These are phyloP conservation scores for Paragorgia papillata DNA, from an alignment of 92 coral and sea anemone genomes.

Conservation along the genomic window DNA sequence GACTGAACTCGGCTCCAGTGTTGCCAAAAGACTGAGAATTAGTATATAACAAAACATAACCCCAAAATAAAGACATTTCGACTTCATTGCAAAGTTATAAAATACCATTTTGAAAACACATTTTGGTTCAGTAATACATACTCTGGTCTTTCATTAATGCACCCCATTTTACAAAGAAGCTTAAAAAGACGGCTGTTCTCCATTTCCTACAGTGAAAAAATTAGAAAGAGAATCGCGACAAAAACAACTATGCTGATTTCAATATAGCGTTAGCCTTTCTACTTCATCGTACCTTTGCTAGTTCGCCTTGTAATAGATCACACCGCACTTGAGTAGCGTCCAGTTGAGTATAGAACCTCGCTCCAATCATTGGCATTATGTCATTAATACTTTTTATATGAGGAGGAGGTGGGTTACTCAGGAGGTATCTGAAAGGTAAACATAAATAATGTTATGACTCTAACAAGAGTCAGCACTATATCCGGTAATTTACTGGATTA, in stretches of 20 bases:
- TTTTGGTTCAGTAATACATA: no score
- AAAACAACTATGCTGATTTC: no score
- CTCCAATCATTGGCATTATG: slow-evolving; percentile 99
- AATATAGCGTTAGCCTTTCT: no score
- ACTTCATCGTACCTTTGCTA: slow-evolving; percentile 72
- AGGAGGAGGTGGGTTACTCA: slow-evolving; percentile 80
- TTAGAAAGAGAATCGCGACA: background rate
- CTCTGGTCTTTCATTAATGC: slow-evolving; percentile 97
- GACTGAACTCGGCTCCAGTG: no score
- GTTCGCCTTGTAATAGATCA: slow-evolving; percentile 93
- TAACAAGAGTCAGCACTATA: no score
- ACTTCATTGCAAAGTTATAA: no score
- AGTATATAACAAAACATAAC: no score
- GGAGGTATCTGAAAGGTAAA: slow-evolving; percentile 69
- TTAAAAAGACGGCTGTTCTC: slow-evolving; percentile 93
- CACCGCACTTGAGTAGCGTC: slow-evolving; percentile 94
- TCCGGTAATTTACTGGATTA: no score
- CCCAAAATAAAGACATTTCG: no score
- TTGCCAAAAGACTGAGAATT: no score
- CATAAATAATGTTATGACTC: background rate
- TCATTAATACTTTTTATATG: slow-evolving; percentile 97
- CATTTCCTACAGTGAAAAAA: slow-evolving; percentile 75
- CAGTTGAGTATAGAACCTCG: slow-evolving; percentile 95
- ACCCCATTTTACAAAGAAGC: slow-evolving; percentile 86
- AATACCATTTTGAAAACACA: no score